Percentiles rank a stretch among this genome's conserved stretches.
phyloP scores from a whole-genome alignment of 2,888 invertebrate species.

The Notodonta dromedarius region DNA sequence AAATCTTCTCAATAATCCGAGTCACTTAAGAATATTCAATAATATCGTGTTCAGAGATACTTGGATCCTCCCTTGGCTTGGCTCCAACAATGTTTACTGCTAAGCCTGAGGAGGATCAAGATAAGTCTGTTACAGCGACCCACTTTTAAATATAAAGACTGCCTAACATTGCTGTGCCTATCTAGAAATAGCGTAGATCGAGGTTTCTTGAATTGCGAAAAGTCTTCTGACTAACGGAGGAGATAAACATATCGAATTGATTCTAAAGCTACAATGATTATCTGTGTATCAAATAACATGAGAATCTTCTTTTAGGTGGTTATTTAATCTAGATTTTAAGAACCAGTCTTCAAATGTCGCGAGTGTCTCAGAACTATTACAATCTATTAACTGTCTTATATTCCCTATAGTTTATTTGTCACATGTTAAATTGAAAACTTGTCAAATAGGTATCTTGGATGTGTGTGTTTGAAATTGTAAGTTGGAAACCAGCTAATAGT shows the following conservation, averaged over 20 bases:
- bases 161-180: too few species aligned
- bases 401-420: conserved; percentile 42
- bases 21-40: background rate
- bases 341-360: background rate
- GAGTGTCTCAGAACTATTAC: conserved; percentile 31
- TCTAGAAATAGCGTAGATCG: too few species aligned
- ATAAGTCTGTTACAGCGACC: background rate
- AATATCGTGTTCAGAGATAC: background rate
- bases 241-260: too few species aligned
- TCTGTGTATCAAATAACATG: too few species aligned
- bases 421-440: conserved; percentile 44
- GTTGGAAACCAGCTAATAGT: too few species aligned
- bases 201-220: too few species aligned
- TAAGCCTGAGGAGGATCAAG: background rate
- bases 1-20: too few species aligned
- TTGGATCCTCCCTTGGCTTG: conserved; percentile 6
- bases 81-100: background rate
- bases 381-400: conserved; percentile 46
- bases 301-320: too few species aligned
- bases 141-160: background rate
- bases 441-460: conserved; percentile 13
- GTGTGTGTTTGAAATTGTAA: conserved; percentile 5
- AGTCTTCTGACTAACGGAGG: too few species aligned
- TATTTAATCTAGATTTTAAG: too few species aligned
- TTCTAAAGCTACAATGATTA: too few species aligned